Conservation (phyloP, 37 sponge, comb jelly and placozoan species). For the Agelas oroides region DNA sequence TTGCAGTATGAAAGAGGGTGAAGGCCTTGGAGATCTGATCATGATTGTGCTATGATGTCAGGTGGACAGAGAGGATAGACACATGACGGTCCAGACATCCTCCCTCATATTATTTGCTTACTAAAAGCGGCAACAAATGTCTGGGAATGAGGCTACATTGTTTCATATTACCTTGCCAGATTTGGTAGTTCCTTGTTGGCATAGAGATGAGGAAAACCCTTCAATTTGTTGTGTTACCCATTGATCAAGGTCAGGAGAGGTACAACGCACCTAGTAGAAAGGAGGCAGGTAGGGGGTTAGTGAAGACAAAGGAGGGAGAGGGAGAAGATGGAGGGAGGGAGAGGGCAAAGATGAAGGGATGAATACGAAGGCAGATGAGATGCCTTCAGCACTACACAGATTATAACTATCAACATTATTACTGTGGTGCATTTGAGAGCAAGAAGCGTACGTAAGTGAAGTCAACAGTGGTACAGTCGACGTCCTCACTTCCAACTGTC, state of each 20-base stretch:
- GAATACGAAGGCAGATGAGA: not conserved
- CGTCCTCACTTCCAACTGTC: constrained; percentile 79
- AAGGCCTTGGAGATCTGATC: not conserved
- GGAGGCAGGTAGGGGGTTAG: not conserved
- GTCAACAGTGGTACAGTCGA: constrained; percentile 61
- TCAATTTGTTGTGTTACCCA: constrained; percentile 62
- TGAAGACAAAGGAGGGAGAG: not conserved
- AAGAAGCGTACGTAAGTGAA: constrained; percentile 76
- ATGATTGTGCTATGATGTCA: too few relatives aligned
- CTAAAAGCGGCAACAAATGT: too few relatives aligned
- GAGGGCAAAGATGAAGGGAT: not conserved
- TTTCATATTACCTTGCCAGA: constrained; percentile 54
- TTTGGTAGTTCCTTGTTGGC: constrained; percentile 48
- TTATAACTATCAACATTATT: too few relatives aligned
- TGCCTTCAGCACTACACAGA: too few relatives aligned
- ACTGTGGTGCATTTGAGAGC: too few relatives aligned
- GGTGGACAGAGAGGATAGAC: too few relatives aligned
- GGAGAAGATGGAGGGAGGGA: not conserved
- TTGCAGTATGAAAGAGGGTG: too few relatives aligned
- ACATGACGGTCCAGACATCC: too few relatives aligned
- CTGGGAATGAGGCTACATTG: too few relatives aligned
- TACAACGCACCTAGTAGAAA: constrained; percentile 51
- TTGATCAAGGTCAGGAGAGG: constrained; percentile 61
- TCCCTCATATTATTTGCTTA: too few relatives aligned
- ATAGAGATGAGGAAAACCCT: constrained; percentile 66